phyloP scores from a whole-genome alignment of 2,888 invertebrate genomes.

The Drosophila hamatofila region DNA sequence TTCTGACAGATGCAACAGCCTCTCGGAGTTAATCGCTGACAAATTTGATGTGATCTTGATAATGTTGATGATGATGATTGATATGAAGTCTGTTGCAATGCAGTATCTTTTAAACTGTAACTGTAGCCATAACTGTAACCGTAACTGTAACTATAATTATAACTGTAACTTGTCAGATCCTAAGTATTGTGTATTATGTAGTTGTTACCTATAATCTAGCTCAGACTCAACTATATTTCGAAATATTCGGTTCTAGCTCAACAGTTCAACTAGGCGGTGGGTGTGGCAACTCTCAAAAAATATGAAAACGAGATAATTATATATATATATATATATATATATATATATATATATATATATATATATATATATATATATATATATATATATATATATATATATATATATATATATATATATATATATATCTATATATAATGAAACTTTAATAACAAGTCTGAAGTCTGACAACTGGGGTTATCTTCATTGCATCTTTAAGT shows the following conservation, averaged over 20 bases:
- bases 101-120: constrained; percentile 12
- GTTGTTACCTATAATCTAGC: constrained; percentile 31
- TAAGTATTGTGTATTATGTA: constrained; percentile 40
- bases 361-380: too few species aligned
- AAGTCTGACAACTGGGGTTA: constrained; percentile 50
- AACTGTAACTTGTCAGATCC: constrained; percentile 36
- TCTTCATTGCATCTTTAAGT: constrained; percentile 36
- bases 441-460: constrained; percentile 40
- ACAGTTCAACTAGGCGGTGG: constrained; percentile 39
- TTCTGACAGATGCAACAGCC: constrained; percentile 40
- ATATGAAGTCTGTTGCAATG: constrained; percentile 4
- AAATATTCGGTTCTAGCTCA: constrained; percentile 43
- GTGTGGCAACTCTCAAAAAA: constrained; percentile 28
- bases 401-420: too few species aligned
- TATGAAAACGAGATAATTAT: neutral
- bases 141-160: constrained; percentile 21
- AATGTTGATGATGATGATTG: constrained; percentile 46
- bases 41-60: constrained; percentile 59
- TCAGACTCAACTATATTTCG: constrained; percentile 26
- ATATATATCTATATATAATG: neutral
- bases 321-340: too few species aligned
- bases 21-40: constrained; percentile 33
- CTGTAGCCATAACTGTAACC: constrained; percentile 13
- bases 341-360: too few species aligned
- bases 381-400: too few species aligned